These are phyloP conservation scores for Euplexia lucipara DNA, from an alignment of 2,888 invertebrate genomes.

Conservation along the genomic window DNA sequence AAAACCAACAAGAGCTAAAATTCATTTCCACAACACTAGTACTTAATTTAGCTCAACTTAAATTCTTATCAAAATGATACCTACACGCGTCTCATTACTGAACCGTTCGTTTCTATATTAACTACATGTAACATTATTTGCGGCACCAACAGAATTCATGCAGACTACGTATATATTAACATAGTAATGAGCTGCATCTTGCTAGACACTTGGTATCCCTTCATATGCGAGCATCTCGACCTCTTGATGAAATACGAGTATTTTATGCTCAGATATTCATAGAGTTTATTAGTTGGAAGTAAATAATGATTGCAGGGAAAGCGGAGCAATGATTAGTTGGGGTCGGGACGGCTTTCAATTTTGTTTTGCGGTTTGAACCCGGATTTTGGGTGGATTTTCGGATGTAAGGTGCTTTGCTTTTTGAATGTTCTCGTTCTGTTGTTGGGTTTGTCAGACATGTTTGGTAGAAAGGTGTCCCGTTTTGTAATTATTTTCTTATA, in stretches of 20 bases:
- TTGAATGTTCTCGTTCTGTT: slow-evolving; percentile 6
- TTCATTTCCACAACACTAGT: neutral
- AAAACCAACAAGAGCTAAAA: slow-evolving; percentile 2
- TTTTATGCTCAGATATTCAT: slow-evolving; percentile 58
- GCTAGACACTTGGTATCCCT: slow-evolving; percentile 59
- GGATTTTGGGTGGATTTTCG: slow-evolving; percentile 36
- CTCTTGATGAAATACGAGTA: slow-evolving; percentile 62
- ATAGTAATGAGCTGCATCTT: slow-evolving; percentile 70
- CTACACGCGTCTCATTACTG: slow-evolving; percentile 63
- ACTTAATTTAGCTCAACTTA: slow-evolving; percentile 21
- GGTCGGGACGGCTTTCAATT: slow-evolving; percentile 47
- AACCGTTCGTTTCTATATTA: slow-evolving; percentile 64
- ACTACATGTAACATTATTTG: slow-evolving; percentile 67
- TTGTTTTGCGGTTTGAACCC: slow-evolving; percentile 42
- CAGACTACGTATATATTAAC: slow-evolving; percentile 73
- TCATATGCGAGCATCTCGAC: slow-evolving; percentile 52
- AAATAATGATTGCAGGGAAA: slow-evolving; percentile 59
- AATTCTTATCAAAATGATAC: slow-evolving; percentile 45
- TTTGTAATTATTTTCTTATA: neutral
- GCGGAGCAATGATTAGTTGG: slow-evolving; percentile 58
- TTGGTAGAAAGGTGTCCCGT: neutral
- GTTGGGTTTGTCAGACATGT: neutral
- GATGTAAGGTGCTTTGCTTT: neutral
- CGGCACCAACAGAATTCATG: slow-evolving; percentile 69
- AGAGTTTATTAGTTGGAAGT: slow-evolving; percentile 62